A percentile compares a stretch with the other conserved stretches of the same genome.
Conservation (phyloP, 2,113 vertebrate genomes). For the Chinchilla lanigera region DNA sequence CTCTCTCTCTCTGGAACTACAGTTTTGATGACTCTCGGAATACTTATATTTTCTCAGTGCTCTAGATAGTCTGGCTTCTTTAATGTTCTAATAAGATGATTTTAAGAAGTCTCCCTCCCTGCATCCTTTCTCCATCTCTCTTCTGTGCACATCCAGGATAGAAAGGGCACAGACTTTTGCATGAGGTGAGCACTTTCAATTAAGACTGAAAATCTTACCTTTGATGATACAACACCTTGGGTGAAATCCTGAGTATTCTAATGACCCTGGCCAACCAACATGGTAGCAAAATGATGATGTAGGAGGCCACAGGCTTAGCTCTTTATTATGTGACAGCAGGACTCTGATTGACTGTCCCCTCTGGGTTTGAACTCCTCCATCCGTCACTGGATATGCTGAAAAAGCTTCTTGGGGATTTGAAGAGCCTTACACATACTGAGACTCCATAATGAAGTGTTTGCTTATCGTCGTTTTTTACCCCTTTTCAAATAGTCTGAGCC, state of each 20-base stretch:
- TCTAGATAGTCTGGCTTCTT: neutral
- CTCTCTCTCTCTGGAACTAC: neutral
- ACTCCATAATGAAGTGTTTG: slow-evolving; percentile 86
- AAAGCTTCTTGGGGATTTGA: slow-evolving; percentile 85
- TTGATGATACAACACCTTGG: slow-evolving; percentile 47
- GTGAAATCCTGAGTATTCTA: slow-evolving; percentile 29
- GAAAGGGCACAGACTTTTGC: neutral
- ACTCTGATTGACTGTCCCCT: slow-evolving; percentile 82
- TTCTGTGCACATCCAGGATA: neutral
- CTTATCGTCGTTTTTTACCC: slow-evolving; percentile 86
- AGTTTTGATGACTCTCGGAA: neutral
- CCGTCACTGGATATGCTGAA: slow-evolving; percentile 82
- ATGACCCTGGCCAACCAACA: neutral
- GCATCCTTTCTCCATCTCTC: neutral
- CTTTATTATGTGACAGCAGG: slow-evolving; percentile 78
- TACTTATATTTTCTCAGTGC: neutral
- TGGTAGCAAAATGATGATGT: slow-evolving; percentile 68
- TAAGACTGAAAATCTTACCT: slow-evolving; percentile 72
- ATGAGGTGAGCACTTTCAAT: slow-evolving; percentile 75
- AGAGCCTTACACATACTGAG: slow-evolving; percentile 78
- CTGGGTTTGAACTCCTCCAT: slow-evolving; percentile 67
- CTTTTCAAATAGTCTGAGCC: slow-evolving; percentile 84
- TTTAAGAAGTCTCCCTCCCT: neutral
- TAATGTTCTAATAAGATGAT: neutral
- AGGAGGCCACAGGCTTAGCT: slow-evolving; percentile 60